phyloP scores from a whole-genome alignment of 2,797 vertebrate genomes.

The Myotis pilosus region DNA sequence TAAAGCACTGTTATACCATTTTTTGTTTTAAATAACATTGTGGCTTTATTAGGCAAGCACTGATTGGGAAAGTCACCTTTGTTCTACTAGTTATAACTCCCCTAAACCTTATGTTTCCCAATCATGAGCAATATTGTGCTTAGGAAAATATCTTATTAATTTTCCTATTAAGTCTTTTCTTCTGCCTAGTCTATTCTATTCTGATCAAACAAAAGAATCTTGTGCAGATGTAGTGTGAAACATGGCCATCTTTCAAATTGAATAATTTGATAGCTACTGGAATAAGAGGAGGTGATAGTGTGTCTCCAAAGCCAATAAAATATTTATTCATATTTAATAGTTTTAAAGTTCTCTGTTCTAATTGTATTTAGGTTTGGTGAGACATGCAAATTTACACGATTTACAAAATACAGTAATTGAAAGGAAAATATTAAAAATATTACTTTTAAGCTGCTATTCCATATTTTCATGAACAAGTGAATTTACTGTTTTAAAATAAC shows the following conservation, averaged over 20 bases:
- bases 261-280: not conserved
- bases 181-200: not conserved
- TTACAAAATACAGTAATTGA: not conserved
- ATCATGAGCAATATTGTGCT: not conserved
- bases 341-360: not conserved
- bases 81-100: not conserved
- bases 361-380: not conserved
- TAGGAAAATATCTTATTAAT: not conserved
- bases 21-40: not conserved
- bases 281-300: not conserved
- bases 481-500: not conserved
- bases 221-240: not conserved
- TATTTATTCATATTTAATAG: not conserved
- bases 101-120: not conserved
- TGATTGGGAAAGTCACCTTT: not conserved
- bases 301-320: not conserved
- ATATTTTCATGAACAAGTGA: conserved; percentile 5
- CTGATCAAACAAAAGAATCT: not conserved
- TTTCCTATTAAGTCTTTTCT: not conserved
- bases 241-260: not conserved
- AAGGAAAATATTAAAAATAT: not conserved
- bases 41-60: not conserved
- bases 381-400: not conserved
- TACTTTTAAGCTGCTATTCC: not conserved
- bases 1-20: not conserved